Base-by-base conservation (phyloP, 2,797 vertebrate species). In the Cuculus canorus region DNA sequence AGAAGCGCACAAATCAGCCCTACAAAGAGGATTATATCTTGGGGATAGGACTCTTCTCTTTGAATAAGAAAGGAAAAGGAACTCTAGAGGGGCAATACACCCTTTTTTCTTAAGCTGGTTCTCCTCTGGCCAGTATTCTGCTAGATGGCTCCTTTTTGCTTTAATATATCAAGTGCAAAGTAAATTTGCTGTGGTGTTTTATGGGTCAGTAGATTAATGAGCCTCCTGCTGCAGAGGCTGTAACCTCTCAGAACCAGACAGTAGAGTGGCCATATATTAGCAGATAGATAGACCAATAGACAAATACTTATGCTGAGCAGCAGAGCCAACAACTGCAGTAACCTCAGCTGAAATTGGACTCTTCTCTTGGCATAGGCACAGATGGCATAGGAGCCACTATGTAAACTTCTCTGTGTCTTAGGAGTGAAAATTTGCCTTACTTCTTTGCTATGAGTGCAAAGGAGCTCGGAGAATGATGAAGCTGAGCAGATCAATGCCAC, bases 121-220 rank as follows among this genome's bases (percentile, higher is more conserved):
- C 82, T 78, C 25, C 9, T 83, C 70, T 88, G 90, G 77, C 43
- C 69, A 72, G 41, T 76, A 80, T 53, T 86, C 63, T 82, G 41
- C 66, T 87, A 83, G 83, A 77, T 68, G 33, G 68, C 41, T 93
- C 28, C 16, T 83, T 84, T 86, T 79, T 84, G 33, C 76, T 92
- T 73, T 47, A 90, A 84, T 88, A 47, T 54, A 91, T 84, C 88
- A 79, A 53, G 19, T 69, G 48, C 50, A 45, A 90, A 92, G 72
- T 88, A 69, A 80, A 63, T 91, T 92, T 66, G 43, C 52, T 92
- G 57, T 3, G 7, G 50, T 79, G 86, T 28, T 75, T 86, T 90
- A 81, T 77, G 76, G 59, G 79, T 96, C 83, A 90, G 71, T 82
- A 86, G 70, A 93, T 93, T 86, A 93, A 90, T 50, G 59, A 85